Evolutionary conservation across 2,797 vertebrate species (phyloP).

Genomic region (Heterohyrax brucei): DNA sequence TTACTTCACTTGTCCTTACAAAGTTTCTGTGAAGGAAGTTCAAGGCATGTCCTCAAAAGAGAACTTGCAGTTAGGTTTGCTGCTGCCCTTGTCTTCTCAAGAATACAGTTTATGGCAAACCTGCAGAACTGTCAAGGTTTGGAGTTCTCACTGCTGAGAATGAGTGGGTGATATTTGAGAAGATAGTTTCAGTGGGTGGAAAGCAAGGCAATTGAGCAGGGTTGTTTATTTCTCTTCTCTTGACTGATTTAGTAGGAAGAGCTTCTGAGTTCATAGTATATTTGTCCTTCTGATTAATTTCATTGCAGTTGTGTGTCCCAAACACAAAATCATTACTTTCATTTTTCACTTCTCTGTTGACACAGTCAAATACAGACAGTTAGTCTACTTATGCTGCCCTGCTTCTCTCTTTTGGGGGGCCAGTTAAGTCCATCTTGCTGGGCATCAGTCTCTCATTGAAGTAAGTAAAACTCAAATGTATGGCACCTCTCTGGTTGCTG

Average conservation of each 20-base stretch:
- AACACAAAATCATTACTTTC: constrained; percentile 6
- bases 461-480: background rate
- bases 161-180: constrained; percentile 52
- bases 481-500: constrained; percentile 9
- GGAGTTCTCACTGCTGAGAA: constrained; percentile 19
- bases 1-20: constrained; percentile 63
- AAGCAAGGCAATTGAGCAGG: background rate
- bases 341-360: background rate
- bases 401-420: background rate
- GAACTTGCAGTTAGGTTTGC: background rate
- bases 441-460: constrained; percentile 13
- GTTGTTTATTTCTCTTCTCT: constrained; percentile 63
- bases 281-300: constrained; percentile 27
- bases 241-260: background rate
- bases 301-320: background rate
- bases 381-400: background rate
- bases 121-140: constrained; percentile 7
- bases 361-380: background rate
- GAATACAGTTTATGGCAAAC: constrained; percentile 68
- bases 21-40: background rate
- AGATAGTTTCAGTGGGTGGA: constrained; percentile 7
- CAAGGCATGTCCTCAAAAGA: constrained; percentile 24
- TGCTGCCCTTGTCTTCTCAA: constrained; percentile 64
- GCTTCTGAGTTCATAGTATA: background rate
- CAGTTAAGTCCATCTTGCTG: background rate